Base-by-base conservation (phyloP, 2,888 invertebrate genomes). In the Nemoura dubitans region DNA sequence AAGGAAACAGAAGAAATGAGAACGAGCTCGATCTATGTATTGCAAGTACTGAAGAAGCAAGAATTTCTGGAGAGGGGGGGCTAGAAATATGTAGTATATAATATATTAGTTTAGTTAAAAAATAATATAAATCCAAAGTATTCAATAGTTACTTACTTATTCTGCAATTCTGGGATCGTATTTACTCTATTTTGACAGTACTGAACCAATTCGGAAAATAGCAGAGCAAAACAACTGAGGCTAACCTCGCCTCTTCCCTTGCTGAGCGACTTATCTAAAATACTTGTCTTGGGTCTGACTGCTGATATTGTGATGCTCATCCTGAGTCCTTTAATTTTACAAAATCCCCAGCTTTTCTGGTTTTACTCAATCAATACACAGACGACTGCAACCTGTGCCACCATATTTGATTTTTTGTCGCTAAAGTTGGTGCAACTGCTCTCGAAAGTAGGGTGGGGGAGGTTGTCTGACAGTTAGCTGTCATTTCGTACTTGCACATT, bases 161-260 rank as follows among this genome's bases (percentile, higher is more conserved):
- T 97, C 91, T 99, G 98, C 80, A 99, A 92, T 91, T 99, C 98
- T n/a, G 97, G 96, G 43, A 99, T 97, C 16, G 98, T 98, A 90
- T 97, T 97, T 10, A 98, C 98, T 89, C 97, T 95, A 93, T 97
- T 98, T 93, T 99, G 99, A 90, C 98, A 98, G 92, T 99, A 99
- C 91, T 99, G 98, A 0, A 99, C 98, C 88, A 99, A 96, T 94
- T 99, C 99, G 27, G 99, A 98, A 92, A 99, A 99, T 87, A 99
- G 93, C 83, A 99, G 93, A 0, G 99, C 98, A 92, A 97, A 99
- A 89, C 98, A 96, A 89, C 97, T 97, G 86, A 98, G 92, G 84
- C 98, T 98, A 87, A 98, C 96, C 93, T 98, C 98, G 25, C 96
- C 96, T 92, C 97, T 98, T 7, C 98, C 98, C 92, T 97, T 97